phyloP scores from a whole-genome alignment of 1,140 invertebrate species.

The Leptinotarsa defecta region DNA sequence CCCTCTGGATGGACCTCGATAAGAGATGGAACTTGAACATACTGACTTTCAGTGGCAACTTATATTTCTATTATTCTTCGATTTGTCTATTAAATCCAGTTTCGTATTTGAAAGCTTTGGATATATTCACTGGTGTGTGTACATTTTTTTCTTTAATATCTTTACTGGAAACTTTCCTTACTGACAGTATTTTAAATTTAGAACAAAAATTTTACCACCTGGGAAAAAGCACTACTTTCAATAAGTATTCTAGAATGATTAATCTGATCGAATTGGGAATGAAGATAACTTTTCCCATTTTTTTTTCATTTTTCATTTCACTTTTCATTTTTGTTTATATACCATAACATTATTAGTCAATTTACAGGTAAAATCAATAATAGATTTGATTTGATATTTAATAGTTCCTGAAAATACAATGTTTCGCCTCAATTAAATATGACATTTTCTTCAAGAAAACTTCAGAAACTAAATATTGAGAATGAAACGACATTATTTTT shows the following conservation, averaged over 20 bases:
- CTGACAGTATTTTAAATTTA: slow-evolving; percentile 14
- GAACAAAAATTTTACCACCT: slow-evolving; percentile 18
- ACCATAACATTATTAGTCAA: background rate
- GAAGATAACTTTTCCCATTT: slow-evolving; percentile 24
- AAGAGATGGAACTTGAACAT: slow-evolving; percentile 23
- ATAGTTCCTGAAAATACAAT: too few species aligned
- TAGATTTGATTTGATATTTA: background rate
- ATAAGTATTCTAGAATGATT: slow-evolving; percentile 21
- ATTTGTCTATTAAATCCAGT: slow-evolving; percentile 25
- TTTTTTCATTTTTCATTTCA: slow-evolving; percentile 27
- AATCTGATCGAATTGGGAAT: slow-evolving; percentile 24
- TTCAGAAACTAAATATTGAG: too few species aligned
- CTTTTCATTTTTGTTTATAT: slow-evolving; percentile 19
- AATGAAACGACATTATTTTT: too few species aligned
- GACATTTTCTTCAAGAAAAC: too few species aligned
- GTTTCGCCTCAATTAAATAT: too few species aligned
- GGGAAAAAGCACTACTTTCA: slow-evolving; percentile 12
- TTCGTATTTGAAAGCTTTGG: slow-evolving; percentile 38
- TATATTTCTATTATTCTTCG: slow-evolving; percentile 32
- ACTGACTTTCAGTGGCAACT: slow-evolving; percentile 15
- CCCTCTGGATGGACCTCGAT: slow-evolving; percentile 32
- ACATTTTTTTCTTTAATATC: slow-evolving; percentile 25
- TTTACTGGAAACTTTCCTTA: slow-evolving; percentile 30
- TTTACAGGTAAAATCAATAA: background rate
- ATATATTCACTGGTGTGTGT: slow-evolving; percentile 36